phyloP scores from a whole-genome alignment of 2,113 vertebrate species.

The Penelope pileata region DNA sequence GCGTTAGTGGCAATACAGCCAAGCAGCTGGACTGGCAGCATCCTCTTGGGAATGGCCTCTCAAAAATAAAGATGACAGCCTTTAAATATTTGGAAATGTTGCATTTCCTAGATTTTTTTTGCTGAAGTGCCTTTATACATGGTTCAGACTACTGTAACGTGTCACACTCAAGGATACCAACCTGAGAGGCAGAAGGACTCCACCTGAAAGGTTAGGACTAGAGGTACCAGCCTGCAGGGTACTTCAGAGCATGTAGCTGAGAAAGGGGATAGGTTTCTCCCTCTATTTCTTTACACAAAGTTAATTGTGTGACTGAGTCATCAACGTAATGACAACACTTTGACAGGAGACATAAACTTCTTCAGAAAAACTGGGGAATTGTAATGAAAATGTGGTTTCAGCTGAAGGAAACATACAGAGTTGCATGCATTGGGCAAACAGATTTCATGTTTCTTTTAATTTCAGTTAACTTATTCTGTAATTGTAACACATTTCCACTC shows the following conservation, averaged over 20 bases:
- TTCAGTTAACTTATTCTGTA: too few relatives aligned
- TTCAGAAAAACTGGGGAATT: not conserved
- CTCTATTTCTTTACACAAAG: not conserved
- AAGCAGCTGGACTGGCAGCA: slow-evolving; percentile 28
- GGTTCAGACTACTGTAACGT: not conserved
- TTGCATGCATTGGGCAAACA: not conserved
- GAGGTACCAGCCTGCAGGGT: not conserved
- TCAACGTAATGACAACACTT: not conserved
- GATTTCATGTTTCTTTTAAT: not conserved
- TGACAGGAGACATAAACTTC: not conserved
- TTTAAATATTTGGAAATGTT: slow-evolving; percentile 11
- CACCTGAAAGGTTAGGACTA: rapidly evolving
- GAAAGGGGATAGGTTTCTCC: not conserved
- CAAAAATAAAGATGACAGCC: not conserved
- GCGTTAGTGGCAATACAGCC: slow-evolving; percentile 39
- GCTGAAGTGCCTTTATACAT: not conserved
- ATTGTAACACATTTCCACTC: not conserved
- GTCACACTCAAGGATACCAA: not conserved
- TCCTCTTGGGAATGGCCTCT: slow-evolving; percentile 22
- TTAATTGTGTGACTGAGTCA: not conserved
- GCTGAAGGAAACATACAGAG: not conserved
- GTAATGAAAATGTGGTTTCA: not conserved
- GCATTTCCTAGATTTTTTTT: not conserved
- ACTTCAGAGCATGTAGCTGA: not conserved
- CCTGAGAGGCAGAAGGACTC: not conserved